Evolutionary conservation across 2,888 invertebrate species (phyloP).

Genomic region (Lymantria dispar): DNA sequence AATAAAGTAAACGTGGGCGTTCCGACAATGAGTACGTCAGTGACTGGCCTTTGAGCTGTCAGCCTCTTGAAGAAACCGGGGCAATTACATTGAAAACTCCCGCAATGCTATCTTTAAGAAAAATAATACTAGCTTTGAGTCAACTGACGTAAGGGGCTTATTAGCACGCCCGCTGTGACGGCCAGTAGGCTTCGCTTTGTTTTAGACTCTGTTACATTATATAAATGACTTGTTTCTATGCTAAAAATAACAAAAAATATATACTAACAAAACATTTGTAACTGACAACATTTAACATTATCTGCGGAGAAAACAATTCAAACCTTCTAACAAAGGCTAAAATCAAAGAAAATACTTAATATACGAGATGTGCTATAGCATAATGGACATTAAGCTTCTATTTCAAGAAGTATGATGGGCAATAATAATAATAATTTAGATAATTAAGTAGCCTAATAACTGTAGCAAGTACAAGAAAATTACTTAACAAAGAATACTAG

Average conservation of each 20-base stretch:
- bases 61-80: constrained; percentile 76
- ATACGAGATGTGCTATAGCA: constrained; percentile 24
- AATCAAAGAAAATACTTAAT: constrained; percentile 33
- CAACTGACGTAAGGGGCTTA: constrained; percentile 72
- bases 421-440: constrained; percentile 23
- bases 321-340: constrained; percentile 21
- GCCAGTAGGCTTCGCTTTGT: constrained; percentile 45
- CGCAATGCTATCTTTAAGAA: constrained; percentile 76
- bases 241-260: constrained; percentile 34
- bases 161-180: constrained; percentile 65
- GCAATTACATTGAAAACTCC: constrained; percentile 80
- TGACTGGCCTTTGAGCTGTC: constrained; percentile 79
- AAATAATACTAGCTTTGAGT: constrained; percentile 70
- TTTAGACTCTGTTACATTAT: constrained; percentile 31
- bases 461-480: constrained; percentile 24
- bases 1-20: constrained; percentile 79
- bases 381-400: constrained; percentile 37
- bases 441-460: constrained; percentile 36
- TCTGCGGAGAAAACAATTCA: constrained; percentile 32
- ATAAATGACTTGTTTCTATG: constrained; percentile 33
- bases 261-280: constrained; percentile 30
- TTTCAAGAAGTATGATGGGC: constrained; percentile 36
- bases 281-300: constrained; percentile 29
- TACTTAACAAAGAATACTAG: constrained; percentile 51
- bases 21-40: constrained; percentile 78